Evolutionary conservation across 2,113 vertebrate species (phyloP).

Genomic region (Micronycteris hirsuta): DNA sequence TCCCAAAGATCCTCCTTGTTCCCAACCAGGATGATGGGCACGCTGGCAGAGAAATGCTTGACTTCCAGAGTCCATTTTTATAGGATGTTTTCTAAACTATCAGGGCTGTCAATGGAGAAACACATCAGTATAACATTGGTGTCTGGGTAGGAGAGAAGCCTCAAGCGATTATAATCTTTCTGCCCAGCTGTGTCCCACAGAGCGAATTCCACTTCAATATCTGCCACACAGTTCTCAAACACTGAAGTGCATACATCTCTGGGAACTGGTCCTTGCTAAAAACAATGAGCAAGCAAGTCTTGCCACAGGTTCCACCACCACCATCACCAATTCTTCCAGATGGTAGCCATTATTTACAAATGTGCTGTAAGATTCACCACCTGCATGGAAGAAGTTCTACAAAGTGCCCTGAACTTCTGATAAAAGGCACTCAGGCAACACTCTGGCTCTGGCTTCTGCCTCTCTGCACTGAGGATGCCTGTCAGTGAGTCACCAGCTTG

Average conservation of each 20-base stretch:
- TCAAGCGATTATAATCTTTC: slow-evolving; percentile 96
- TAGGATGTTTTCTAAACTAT: slow-evolving; percentile 87
- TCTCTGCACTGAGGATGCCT: neutral
- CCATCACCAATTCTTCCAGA: neutral
- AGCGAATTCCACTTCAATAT: slow-evolving; percentile 82
- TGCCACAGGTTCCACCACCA: neutral
- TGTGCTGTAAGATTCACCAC: slow-evolving; percentile 24
- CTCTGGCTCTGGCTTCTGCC: neutral
- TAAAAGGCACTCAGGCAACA: slow-evolving; percentile 27
- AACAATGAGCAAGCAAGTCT: neutral
- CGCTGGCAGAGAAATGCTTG: neutral
- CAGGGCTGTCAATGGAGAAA: slow-evolving; percentile 98
- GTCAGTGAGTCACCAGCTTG: neutral
- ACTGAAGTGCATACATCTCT: neutral
- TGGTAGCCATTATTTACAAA: slow-evolving; percentile 38
- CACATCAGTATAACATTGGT: slow-evolving; percentile 99
- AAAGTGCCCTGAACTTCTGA: slow-evolving; percentile 55
- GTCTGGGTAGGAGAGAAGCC: slow-evolving; percentile 96
- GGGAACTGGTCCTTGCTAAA: neutral
- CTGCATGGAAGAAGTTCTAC: slow-evolving; percentile 36
- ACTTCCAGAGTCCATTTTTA: neutral
- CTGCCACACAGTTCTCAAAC: neutral
- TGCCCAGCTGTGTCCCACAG: slow-evolving; percentile 98
- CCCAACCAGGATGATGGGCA: neutral
- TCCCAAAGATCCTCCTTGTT: neutral